A percentile compares a stretch with the other conserved stretches of the same genome.
Conservation (phyloP, 2,797 vertebrate species). For the Agapornis canus region DNA sequence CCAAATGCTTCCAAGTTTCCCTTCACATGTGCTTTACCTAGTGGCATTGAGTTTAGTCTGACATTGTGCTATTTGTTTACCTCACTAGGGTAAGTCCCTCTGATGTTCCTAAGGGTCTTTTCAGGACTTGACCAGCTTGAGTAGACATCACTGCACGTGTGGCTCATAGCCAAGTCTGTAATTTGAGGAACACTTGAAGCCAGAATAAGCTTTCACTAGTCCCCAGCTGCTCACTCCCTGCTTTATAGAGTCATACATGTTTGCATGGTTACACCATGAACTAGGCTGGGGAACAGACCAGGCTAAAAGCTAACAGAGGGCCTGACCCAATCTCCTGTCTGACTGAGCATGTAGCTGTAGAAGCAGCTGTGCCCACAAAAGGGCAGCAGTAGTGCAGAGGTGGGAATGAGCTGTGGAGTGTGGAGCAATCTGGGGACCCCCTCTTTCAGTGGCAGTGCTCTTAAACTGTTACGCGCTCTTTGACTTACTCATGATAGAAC, state of each 20-base stretch:
- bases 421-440: neutral
- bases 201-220: neutral
- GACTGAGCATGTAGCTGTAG: neutral
- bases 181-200: neutral
- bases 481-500: neutral
- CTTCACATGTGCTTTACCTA: fast-evolving
- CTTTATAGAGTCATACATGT: neutral
- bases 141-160: neutral
- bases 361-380: neutral
- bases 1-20: neutral
- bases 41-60: fast-evolving
- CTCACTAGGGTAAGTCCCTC: neutral
- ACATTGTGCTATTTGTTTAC: neutral
- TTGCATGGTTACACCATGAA: fast-evolving
- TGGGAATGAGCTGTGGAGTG: neutral
- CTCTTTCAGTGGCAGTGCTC: neutral
- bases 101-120: neutral
- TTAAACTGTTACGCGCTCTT: neutral
- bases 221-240: neutral
- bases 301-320: neutral
- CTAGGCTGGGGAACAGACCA: neutral
- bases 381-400: neutral
- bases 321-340: fast-evolving
- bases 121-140: neutral
- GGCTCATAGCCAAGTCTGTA: neutral